Evolutionary conservation across 2,797 vertebrate species (phyloP).

Genomic region (Microctenopoma stevenorrisi): DNA sequence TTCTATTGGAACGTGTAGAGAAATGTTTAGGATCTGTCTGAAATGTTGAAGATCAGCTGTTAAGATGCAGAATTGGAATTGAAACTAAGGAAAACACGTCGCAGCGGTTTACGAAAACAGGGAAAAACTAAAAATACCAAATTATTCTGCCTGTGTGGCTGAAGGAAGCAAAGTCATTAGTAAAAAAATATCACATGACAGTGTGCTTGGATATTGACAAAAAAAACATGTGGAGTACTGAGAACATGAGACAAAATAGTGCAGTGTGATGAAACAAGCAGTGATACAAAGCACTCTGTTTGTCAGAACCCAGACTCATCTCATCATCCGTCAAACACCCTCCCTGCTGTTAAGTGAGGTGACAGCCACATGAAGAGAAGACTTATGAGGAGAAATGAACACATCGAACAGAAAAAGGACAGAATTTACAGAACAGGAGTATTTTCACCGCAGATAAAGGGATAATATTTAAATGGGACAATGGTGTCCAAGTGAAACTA

Average conservation of each 20-base stretch:
- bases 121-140: constrained; percentile 6
- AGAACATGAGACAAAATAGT: constrained; percentile 32
- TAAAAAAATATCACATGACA: constrained; percentile 18
- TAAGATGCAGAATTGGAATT: background rate
- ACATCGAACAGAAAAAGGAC: constrained; percentile 44
- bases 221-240: constrained; percentile 8
- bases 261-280: constrained; percentile 38
- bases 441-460: constrained; percentile 20
- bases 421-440: constrained; percentile 13
- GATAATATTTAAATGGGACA: constrained; percentile 6
- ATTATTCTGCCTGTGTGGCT: constrained; percentile 6
- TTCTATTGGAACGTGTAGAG: background rate
- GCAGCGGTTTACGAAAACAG: constrained; percentile 8
- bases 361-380: constrained; percentile 35
- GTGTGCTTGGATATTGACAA: background rate
- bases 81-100: constrained; percentile 8
- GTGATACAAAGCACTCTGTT: constrained; percentile 42
- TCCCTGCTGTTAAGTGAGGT: constrained; percentile 45
- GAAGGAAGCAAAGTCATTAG: background rate
- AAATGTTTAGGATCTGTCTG: background rate
- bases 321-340: constrained; percentile 40
- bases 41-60: constrained; percentile 5
- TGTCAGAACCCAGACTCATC: constrained; percentile 37
- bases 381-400: constrained; percentile 19
- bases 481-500: background rate